phyloP scores from a whole-genome alignment of 2,797 vertebrate genomes.

The Etheostoma nigrum region DNA sequence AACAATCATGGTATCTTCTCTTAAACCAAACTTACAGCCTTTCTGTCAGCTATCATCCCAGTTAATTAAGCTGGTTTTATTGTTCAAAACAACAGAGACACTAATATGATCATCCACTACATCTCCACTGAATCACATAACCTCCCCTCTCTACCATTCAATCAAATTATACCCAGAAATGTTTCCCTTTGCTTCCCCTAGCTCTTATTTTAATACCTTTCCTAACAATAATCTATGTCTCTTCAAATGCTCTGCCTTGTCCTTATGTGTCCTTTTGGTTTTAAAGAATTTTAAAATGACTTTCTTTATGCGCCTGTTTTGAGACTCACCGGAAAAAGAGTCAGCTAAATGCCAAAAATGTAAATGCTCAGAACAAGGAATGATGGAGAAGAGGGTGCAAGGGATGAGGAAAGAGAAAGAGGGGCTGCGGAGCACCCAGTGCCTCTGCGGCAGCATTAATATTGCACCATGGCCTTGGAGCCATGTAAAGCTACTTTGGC shows the following conservation, averaged over 20 bases:
- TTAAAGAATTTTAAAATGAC: neutral
- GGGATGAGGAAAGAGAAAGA: conserved; percentile 23
- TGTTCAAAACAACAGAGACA: too few relatives aligned
- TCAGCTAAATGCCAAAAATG: conserved; percentile 6
- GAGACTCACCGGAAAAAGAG: neutral
- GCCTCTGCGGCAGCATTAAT: conserved; percentile 79
- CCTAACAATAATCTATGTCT: neutral
- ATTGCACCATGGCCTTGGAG: conserved; percentile 74
- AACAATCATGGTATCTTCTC: too few relatives aligned
- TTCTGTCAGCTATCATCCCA: too few relatives aligned
- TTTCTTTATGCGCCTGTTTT: conserved; percentile 2
- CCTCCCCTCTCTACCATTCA: too few relatives aligned
- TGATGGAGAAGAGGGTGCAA: conserved; percentile 1
- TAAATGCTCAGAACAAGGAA: conserved; percentile 1
- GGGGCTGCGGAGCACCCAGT: conserved; percentile 49
- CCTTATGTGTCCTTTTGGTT: neutral
- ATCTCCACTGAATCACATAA: too few relatives aligned
- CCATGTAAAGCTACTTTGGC: conserved; percentile 68
- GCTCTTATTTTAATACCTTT: neutral
- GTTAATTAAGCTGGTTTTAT: too few relatives aligned
- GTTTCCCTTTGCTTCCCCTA: too few relatives aligned
- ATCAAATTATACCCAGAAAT: too few relatives aligned
- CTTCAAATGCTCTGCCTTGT: neutral
- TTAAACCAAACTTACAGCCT: too few relatives aligned
- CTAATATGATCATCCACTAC: too few relatives aligned